Conservation (phyloP, 2,113 vertebrate species). For the Coptodon bakossiorum region DNA sequence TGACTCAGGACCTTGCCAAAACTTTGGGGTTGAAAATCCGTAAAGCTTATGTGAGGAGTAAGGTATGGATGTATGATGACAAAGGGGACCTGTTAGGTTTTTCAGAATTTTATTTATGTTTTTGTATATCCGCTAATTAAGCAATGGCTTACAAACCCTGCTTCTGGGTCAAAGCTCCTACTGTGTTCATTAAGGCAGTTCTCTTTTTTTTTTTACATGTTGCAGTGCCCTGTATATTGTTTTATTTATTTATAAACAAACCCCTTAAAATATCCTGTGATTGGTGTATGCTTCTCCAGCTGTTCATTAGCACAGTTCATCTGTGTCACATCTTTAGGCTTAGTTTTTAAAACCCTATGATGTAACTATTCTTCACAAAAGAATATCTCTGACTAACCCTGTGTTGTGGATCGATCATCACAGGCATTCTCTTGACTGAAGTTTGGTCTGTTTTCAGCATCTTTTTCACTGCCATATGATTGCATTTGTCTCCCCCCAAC, state of each 20-base stretch:
- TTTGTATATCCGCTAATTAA: background rate
- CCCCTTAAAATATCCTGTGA: background rate
- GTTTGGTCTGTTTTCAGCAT: background rate
- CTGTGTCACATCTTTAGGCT: background rate
- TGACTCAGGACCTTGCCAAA: constrained; percentile 94
- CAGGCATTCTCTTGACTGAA: background rate
- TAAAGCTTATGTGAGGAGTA: constrained; percentile 92
- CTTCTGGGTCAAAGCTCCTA: background rate
- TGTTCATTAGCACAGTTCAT: background rate
- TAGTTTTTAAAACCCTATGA: background rate
- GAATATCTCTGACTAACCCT: background rate
- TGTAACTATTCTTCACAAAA: background rate
- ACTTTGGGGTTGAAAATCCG: constrained; percentile 94
- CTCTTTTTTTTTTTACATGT: background rate
- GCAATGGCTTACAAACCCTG: background rate
- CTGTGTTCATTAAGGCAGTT: background rate
- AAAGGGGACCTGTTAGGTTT: background rate
- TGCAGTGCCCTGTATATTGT: background rate
- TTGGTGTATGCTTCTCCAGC: background rate
- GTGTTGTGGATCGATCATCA: background rate
- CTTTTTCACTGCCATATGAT: background rate
- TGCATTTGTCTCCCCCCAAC: background rate
- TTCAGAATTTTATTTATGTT: background rate
- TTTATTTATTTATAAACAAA: background rate
- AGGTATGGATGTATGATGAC: constrained; percentile 70